A percentile compares a stretch with the other conserved stretches of the same genome.
Evolutionary conservation across 2,113 vertebrate species (phyloP).

Genomic region (Tragulus kanchil): DNA sequence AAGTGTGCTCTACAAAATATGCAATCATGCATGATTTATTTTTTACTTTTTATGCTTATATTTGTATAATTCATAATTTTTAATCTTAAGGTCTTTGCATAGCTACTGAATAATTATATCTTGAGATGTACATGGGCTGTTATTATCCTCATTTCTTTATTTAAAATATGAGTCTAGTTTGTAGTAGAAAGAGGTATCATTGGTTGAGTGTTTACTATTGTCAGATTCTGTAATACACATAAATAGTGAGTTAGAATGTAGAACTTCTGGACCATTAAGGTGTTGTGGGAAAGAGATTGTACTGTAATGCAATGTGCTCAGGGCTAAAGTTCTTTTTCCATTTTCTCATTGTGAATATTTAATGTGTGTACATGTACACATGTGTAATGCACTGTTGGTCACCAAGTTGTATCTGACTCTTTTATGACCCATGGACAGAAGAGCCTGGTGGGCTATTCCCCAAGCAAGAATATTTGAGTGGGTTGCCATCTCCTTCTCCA

Average conservation of each 20-base stretch:
- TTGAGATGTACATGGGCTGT: not conserved
- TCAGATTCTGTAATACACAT: not conserved
- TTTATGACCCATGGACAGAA: not conserved
- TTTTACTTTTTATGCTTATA: not conserved
- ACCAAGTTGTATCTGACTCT: not conserved
- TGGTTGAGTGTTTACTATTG: not conserved
- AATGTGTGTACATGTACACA: not conserved
- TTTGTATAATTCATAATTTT: not conserved
- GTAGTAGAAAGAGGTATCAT: not conserved
- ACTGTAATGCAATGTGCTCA: not conserved
- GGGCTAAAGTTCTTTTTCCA: not conserved
- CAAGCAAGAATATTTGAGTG: not conserved
- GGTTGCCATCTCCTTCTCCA: not conserved
- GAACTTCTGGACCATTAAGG: not conserved
- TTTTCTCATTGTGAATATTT: not conserved
- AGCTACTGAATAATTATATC: conserved; percentile 37
- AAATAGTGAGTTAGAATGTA: not conserved
- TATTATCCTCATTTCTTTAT: not conserved
- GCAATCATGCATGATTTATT: not conserved
- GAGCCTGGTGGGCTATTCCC: not conserved
- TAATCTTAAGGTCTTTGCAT: not conserved
- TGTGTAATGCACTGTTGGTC: not conserved
- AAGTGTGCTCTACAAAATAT: not conserved
- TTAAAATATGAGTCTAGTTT: conserved; percentile 29
- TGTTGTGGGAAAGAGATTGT: not conserved